phyloP scores from a whole-genome alignment of 1,140 invertebrate species.

The Cyclina sinensis region DNA sequence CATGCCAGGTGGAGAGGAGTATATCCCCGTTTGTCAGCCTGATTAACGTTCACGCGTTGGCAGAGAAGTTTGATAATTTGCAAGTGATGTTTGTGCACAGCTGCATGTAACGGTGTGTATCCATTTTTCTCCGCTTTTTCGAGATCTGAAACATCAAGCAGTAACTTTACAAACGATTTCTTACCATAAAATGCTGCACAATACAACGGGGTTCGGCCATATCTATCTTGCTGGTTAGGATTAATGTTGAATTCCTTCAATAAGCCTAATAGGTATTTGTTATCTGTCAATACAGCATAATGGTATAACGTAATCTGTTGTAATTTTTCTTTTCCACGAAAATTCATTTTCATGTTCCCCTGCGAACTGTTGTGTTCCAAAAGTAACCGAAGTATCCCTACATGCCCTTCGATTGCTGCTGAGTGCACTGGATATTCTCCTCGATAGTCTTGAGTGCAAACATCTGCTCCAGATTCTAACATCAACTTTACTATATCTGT shows the following conservation, averaged over 20 bases:
- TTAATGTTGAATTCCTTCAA: neutral
- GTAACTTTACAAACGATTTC: neutral
- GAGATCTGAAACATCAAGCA: neutral
- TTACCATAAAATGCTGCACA: neutral
- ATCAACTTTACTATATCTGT: neutral
- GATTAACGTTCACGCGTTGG: neutral
- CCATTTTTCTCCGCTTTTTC: neutral
- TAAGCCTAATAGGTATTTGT: neutral
- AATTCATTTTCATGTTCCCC: neutral
- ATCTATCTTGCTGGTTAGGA: constrained; percentile 32
- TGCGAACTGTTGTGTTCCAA: neutral
- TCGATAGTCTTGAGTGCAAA: neutral
- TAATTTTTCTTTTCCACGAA: neutral
- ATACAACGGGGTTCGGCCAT: constrained; percentile 38
- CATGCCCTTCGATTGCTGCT: neutral
- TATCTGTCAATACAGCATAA: constrained; percentile 35
- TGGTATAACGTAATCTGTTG: constrained; percentile 11
- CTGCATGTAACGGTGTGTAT: neutral
- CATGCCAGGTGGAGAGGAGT: constrained; percentile 26
- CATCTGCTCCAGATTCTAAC: neutral
- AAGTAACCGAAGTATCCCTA: neutral
- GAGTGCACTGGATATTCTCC: neutral
- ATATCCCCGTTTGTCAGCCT: neutral
- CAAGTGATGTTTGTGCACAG: neutral
- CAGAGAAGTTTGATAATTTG: neutral